Percentiles rank a stretch among this genome's conserved stretches.
Conservation (phyloP, 1,140 invertebrate species). For the Pristionchus pacificus region DNA sequence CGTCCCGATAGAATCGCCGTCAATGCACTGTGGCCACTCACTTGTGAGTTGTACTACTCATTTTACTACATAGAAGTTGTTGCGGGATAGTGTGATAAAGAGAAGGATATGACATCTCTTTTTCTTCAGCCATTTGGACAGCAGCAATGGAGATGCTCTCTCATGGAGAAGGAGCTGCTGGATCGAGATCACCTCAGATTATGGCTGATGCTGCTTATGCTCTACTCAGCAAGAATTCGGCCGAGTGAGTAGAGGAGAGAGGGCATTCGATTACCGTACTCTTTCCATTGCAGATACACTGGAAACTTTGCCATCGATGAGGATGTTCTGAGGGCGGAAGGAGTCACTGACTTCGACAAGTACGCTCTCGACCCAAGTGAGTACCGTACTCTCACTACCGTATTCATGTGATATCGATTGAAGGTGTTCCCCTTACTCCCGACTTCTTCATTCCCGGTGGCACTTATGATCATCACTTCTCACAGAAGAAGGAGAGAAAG, state of each 20-base stretch:
- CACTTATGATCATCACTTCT: conserved; percentile 27
- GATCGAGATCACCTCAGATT: conserved; percentile 71
- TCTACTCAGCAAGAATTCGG: conserved; percentile 75
- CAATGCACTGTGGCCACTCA: conserved; percentile 87
- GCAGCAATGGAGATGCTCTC: conserved; percentile 93
- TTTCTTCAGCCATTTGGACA: conserved; percentile 75
- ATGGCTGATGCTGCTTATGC: conserved; percentile 80
- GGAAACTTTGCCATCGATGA: conserved; percentile 94
- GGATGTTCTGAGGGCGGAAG: conserved; percentile 74
- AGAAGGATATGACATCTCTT: no score
- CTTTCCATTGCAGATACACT: conserved; percentile 67
- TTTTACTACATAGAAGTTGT: background rate
- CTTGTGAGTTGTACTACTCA: background rate
- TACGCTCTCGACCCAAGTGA: conserved; percentile 78
- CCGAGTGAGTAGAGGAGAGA: conserved; percentile 48
- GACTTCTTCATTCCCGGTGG: conserved; percentile 63
- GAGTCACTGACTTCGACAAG: conserved; percentile 77
- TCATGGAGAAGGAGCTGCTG: conserved; percentile 65
- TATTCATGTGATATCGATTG: conserved; percentile 3
- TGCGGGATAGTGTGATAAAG: no score
- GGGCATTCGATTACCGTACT: background rate
- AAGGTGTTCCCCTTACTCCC: conserved; percentile 66
- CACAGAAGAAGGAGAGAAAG: conserved; percentile 28
- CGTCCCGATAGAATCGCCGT: conserved; percentile 76
- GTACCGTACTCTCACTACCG: conserved; percentile 36